Percentiles rank a stretch among this genome's conserved stretches.
Evolutionary conservation across 2,888 invertebrate genomes (phyloP).

Genomic region (Proisotoma minuta): DNA sequence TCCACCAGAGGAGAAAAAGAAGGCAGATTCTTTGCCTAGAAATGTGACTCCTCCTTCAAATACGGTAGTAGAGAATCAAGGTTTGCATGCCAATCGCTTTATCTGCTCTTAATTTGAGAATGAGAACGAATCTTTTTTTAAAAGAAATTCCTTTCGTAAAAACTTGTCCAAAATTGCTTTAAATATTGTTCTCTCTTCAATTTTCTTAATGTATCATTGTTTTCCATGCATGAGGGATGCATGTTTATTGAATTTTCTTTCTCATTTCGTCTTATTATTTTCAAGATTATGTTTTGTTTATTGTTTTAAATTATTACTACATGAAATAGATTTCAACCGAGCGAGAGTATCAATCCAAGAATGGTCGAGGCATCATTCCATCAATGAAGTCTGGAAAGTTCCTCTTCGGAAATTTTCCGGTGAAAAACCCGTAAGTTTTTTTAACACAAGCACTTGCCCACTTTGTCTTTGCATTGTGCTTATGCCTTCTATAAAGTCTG

Average conservation of each 20-base stretch:
- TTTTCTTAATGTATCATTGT: background rate
- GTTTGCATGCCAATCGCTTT: constrained; percentile 41
- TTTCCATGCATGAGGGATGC: background rate
- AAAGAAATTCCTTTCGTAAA: too few relatives aligned
- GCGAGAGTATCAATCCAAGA: constrained; percentile 45
- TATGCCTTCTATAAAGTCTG: too few relatives aligned
- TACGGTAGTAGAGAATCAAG: constrained; percentile 37
- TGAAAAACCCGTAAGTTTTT: constrained; percentile 44
- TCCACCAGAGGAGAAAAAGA: constrained; percentile 39
- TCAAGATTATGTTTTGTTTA: constrained; percentile 1
- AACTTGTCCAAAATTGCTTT: background rate
- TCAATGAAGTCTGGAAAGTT: constrained; percentile 45
- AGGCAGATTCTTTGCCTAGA: constrained; percentile 41
- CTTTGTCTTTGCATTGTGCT: too few relatives aligned
- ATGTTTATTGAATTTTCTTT: background rate
- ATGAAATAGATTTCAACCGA: constrained; percentile 45
- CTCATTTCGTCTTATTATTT: constrained; percentile 12
- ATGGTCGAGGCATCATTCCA: constrained; percentile 44
- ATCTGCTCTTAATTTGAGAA: background rate
- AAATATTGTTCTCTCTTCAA: too few relatives aligned
- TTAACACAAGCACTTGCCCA: too few relatives aligned
- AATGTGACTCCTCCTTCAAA: constrained; percentile 19
- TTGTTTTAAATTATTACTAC: background rate
- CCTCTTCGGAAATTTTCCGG: constrained; percentile 43
- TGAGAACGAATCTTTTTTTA: too few relatives aligned